A percentile compares a stretch with the other conserved stretches of the same genome.
phyloP scores from a whole-genome alignment of 1,140 invertebrate genomes.

The Venustaconcha ellipsiformis region DNA sequence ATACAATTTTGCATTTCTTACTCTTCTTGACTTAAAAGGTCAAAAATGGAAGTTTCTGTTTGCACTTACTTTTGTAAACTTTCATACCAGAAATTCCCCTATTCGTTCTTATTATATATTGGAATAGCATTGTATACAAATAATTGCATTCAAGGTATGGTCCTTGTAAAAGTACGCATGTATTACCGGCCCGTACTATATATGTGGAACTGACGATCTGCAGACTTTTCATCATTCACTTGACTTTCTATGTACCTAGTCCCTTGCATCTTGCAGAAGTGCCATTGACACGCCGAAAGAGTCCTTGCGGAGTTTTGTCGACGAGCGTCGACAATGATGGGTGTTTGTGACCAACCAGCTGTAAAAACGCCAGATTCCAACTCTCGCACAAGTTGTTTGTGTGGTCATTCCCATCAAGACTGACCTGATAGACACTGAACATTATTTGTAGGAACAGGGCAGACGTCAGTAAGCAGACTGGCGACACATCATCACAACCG shows the following conservation, averaged over 20 bases:
- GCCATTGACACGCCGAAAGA: conserved; percentile 5
- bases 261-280: conserved; percentile 5
- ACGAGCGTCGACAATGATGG: conserved; percentile 15
- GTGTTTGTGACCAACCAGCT: conserved; percentile 22
- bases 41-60: too few species aligned
- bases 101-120: too few species aligned
- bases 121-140: too few species aligned
- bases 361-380: conserved; percentile 16
- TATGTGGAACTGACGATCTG: neutral
- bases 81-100: too few species aligned
- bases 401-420: neutral
- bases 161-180: too few species aligned
- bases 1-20: too few species aligned
- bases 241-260: conserved; percentile 10
- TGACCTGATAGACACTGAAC: conserved; percentile 19
- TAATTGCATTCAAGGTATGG: too few species aligned
- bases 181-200: too few species aligned
- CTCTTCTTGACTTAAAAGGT: too few species aligned
- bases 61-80: too few species aligned
- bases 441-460: conserved; percentile 14
- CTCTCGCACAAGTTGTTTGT: conserved; percentile 28
- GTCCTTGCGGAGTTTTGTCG: conserved; percentile 16
- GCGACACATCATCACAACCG: too few species aligned
- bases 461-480: neutral
- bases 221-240: neutral